These are phyloP conservation scores for Thera britannica DNA, from an alignment of 2,888 invertebrate genomes.

Conservation along the genomic window DNA sequence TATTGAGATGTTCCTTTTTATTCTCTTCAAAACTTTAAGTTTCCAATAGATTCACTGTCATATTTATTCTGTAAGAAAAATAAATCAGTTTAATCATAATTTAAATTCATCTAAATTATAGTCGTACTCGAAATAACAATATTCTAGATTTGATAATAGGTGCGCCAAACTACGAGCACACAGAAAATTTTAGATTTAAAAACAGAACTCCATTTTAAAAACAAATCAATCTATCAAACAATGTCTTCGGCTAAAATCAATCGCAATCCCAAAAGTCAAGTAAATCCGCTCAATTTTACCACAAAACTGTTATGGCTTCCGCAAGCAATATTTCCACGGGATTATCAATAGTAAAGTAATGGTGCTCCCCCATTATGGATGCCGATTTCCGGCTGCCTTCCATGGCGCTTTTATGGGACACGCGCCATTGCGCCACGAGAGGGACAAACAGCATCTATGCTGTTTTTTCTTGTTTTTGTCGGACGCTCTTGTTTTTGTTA, in stretches of 20 bases:
- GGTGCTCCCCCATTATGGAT: conserved; percentile 82
- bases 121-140: too few relatives aligned
- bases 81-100: too few relatives aligned
- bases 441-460: conserved; percentile 58
- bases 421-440: conserved; percentile 76
- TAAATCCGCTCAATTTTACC: conserved; percentile 80
- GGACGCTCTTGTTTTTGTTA: conserved; percentile 33
- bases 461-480: conserved; percentile 36
- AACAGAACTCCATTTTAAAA: conserved; percentile 8
- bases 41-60: too few relatives aligned
- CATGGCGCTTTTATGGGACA: conserved; percentile 78
- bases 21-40: too few relatives aligned
- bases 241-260: conserved; percentile 37
- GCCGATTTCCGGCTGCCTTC: conserved; percentile 78
- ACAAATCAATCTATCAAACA: conserved; percentile 30
- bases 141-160: too few relatives aligned
- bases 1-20: too few relatives aligned
- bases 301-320: conserved; percentile 84
- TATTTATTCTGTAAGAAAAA: too few relatives aligned
- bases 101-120: too few relatives aligned
- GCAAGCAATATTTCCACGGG: conserved; percentile 77
- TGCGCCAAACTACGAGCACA: too few relatives aligned
- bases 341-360: conserved; percentile 84
- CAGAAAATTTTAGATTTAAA: too few relatives aligned
- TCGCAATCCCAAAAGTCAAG: conserved; percentile 49